A percentile compares a stretch with the other conserved stretches of the same genome.
These are phyloP conservation scores for Prunella himalayana DNA, from an alignment of 2,113 vertebrate species.

Conservation along the genomic window DNA sequence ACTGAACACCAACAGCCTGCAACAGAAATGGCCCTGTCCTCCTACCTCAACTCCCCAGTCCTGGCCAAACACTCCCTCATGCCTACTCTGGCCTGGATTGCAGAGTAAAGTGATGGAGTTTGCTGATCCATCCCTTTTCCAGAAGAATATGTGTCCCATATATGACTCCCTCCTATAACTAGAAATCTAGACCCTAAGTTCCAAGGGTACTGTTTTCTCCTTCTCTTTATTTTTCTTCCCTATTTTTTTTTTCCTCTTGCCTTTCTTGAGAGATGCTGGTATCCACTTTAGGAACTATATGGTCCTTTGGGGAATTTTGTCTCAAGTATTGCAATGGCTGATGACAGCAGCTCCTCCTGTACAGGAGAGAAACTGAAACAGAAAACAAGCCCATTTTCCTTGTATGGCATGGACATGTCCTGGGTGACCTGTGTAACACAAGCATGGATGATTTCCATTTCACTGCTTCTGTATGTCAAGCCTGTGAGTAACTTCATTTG, in stretches of 20 bases:
- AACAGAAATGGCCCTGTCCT: not conserved
- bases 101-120: accelerated
- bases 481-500: not conserved
- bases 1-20: not conserved
- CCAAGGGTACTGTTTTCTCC: not conserved
- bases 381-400: not conserved
- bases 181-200: not conserved
- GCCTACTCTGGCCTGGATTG: not conserved
- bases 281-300: not conserved
- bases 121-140: not conserved
- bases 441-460: not conserved
- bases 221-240: not conserved
- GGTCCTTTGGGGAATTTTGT: not conserved
- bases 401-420: accelerated
- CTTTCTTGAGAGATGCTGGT: not conserved
- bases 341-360: not conserved
- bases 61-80: not conserved
- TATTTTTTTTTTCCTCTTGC: not conserved
- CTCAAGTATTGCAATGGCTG: not conserved
- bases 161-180: not conserved
- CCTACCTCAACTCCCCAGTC: not conserved
- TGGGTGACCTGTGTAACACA: not conserved
- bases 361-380: not conserved
- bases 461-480: not conserved
- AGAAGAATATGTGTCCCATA: not conserved